These are phyloP conservation scores for Tinamus major DNA, from an alignment of 2,797 vertebrate species.

Conservation along the genomic window DNA sequence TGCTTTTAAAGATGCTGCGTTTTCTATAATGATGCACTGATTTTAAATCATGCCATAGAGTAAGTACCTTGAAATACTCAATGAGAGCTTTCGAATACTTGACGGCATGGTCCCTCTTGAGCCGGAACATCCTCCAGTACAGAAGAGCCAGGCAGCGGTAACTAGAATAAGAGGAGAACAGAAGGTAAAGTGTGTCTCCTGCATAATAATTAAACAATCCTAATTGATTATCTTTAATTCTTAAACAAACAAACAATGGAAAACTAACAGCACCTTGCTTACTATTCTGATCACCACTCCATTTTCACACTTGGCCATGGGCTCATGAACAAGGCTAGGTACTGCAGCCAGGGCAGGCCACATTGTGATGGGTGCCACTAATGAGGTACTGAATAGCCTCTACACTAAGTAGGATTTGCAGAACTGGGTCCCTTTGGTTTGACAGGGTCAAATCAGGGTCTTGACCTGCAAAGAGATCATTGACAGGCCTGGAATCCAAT, in stretches of 20 bases:
- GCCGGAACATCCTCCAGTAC: constrained; percentile 98
- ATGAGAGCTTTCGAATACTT: constrained; percentile 97
- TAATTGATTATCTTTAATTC: neutral
- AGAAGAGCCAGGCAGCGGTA: constrained; percentile 97
- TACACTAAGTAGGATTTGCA: neutral
- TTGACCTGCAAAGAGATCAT: neutral
- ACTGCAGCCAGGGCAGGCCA: neutral
- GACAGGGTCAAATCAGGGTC: neutral
- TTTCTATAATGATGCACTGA: neutral
- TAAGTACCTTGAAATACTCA: constrained; percentile 95
- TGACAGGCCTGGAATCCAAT: neutral
- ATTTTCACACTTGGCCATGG: neutral
- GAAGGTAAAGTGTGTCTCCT: neutral
- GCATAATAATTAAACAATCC: neutral
- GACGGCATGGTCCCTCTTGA: constrained; percentile 96
- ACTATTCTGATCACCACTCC: neutral
- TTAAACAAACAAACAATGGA: neutral
- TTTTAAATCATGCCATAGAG: neutral
- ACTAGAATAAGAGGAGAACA: constrained; percentile 74
- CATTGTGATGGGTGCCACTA: neutral
- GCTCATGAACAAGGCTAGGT: neutral
- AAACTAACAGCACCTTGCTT: neutral
- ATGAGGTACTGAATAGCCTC: neutral
- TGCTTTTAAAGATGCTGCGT: neutral
- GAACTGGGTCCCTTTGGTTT: neutral